These are phyloP conservation scores for Bufo bufo DNA, from an alignment of 2,113 vertebrate species.

Conservation along the genomic window DNA sequence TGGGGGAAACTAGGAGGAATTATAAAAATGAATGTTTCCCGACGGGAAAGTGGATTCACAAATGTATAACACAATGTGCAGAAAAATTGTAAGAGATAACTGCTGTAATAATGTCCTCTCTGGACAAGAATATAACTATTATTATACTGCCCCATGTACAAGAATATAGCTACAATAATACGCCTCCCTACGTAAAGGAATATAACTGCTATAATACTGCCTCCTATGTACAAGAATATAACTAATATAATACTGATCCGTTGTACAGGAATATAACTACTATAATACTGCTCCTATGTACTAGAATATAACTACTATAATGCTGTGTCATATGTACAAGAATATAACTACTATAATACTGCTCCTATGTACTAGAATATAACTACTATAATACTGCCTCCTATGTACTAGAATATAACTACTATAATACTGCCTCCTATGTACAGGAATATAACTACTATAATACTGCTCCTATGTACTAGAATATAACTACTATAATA, in stretches of 20 bases:
- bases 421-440: neutral
- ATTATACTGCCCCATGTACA: neutral
- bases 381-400: neutral
- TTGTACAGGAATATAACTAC: neutral
- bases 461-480: neutral
- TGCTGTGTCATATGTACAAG: neutral
- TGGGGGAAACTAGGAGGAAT: neutral
- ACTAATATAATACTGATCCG: neutral
- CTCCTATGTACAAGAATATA: neutral
- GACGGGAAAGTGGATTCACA: neutral
- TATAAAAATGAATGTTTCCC: neutral
- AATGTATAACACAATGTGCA: neutral
- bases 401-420: neutral
- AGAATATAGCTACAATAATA: neutral
- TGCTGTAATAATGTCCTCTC: neutral
- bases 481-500: conserved; percentile 12
- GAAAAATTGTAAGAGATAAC: neutral
- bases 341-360: conserved; percentile 18
- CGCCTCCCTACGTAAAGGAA: neutral
- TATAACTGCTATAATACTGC: neutral
- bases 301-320: neutral
- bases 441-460: conserved; percentile 5
- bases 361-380: neutral
- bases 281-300: neutral
- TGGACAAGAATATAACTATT: neutral